Conservation (phyloP, 2,113 vertebrate species). For the Regulus satrapa region DNA sequence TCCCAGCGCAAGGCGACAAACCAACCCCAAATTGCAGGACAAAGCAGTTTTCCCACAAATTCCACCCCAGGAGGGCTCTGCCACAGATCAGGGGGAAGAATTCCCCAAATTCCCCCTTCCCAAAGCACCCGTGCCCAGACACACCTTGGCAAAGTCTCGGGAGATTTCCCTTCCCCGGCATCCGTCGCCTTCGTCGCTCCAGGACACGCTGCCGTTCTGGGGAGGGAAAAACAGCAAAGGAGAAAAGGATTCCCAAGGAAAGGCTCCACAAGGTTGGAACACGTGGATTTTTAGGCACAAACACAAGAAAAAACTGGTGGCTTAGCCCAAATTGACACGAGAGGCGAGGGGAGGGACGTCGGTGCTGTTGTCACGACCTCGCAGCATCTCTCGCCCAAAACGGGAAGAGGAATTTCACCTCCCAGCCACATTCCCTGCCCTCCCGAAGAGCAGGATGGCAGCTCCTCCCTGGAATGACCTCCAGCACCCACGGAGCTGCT, state of each 20-base stretch:
- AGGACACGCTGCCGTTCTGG: conserved; percentile 81
- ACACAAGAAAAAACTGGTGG: not conserved
- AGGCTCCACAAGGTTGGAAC: not conserved
- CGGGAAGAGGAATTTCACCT: not conserved
- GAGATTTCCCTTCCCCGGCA: conserved; percentile 86
- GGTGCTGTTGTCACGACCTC: not conserved
- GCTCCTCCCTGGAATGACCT: accelerated
- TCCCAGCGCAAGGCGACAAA: not conserved
- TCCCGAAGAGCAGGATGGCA: not conserved
- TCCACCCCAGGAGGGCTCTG: not conserved
- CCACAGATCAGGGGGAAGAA: not conserved
- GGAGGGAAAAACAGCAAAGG: not conserved
- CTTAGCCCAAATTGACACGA: accelerated
- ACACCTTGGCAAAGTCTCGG: conserved; percentile 93
- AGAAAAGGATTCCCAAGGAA: not conserved
- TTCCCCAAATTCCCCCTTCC: not conserved
- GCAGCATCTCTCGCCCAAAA: not conserved
- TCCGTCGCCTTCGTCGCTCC: conserved; percentile 85
- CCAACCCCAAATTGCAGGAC: too few relatives aligned
- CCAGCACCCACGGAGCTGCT: not conserved
- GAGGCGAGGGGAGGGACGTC: accelerated
- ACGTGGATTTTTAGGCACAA: not conserved
- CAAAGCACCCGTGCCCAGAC: not conserved
- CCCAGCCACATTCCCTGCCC: not conserved
- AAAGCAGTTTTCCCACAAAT: not conserved